Percentiles rank a stretch among this genome's conserved stretches.
These are phyloP conservation scores for Phalanger gymnotis DNA, from an alignment of 2,797 vertebrate genomes.

Conservation along the genomic window DNA sequence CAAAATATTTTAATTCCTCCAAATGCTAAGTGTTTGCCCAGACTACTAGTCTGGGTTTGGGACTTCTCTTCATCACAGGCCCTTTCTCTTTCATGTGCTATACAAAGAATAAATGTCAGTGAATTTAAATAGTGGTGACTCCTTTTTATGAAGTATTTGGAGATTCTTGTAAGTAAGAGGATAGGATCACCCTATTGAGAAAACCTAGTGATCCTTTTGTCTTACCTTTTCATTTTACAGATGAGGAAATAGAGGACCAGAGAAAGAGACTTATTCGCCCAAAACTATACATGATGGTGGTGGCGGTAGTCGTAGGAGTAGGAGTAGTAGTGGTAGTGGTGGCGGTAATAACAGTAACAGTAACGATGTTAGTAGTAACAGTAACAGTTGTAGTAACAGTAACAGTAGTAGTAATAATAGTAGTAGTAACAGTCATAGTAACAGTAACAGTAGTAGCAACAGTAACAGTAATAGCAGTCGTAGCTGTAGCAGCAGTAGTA, in stretches of 20 bases:
- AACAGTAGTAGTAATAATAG: too few species aligned
- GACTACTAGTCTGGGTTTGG: constrained; percentile 10
- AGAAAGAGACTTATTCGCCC: neutral
- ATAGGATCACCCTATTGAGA: neutral
- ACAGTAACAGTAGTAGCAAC: neutral
- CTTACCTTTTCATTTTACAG: neutral
- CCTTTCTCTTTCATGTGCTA: constrained; percentile 17
- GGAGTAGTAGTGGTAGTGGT: fast-evolving
- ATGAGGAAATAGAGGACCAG: neutral
- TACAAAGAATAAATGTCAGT: neutral
- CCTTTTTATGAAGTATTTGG: neutral
- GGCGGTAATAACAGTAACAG: fast-evolving
- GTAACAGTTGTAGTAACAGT: too few species aligned
- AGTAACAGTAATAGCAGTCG: too few species aligned
- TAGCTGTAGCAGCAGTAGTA: too few species aligned
- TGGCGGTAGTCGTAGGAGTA: neutral
- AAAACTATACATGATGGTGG: neutral
- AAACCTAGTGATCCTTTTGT: neutral
- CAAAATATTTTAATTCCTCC: neutral
- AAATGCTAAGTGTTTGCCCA: neutral
- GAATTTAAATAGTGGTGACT: neutral
- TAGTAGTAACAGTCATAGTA: neutral
- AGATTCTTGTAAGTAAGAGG: neutral
- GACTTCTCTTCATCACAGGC: neutral
- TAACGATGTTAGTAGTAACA: too few species aligned